Base-by-base conservation (phyloP, 2,888 invertebrate species). In the Drosophila demipolita region DNA sequence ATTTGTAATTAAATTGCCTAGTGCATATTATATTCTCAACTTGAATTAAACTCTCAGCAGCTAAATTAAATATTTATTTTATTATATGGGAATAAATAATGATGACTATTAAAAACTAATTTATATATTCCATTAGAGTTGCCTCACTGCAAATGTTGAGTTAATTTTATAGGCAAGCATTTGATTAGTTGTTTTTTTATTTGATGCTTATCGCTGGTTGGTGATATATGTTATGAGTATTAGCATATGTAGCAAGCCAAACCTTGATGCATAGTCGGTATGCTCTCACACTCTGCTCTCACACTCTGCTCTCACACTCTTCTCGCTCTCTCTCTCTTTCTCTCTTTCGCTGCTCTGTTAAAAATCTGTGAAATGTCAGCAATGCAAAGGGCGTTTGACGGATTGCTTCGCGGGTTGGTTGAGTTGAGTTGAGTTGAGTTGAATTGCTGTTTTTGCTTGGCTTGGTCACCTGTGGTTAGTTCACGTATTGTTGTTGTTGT, bases 341-440 rank as follows among this genome's bases (percentile, higher is more conserved):
- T 2, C 32, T 2, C 42, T 32, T 12, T 29, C 9, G 15, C 5
- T 8, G 5, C 26, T 68, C 49, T 49, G 48, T 62, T 60, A 32
- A 57, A 75, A 75, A 75, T 75, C 74, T 74, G 74, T 73, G 67
- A 74, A 73, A 75, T 73, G 73, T 73, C 40, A 55, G 65, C 73
- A 54, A 67, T 64, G 66, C 48, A 66, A 71, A 75, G 75, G 75
- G 75, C 53, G 75, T 74, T 66, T 63, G 57, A 35, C 36, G 32
- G 62, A n/a, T 52, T 61, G 40, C 40, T 26, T 62, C 33, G 33
- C 15, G 38, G 65, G 32, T 53, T 59, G 58, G 66, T 45, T 45
- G 45, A 62, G 55, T 61, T 70, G 57, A 40, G 55, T 23, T 52
- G 57, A 40, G 17, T 50, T 50, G 58, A 29, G 29, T 29, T 29